Evolutionary conservation across 2,888 invertebrate species (phyloP).

Genomic region (Aspidiotus destructor): DNA sequence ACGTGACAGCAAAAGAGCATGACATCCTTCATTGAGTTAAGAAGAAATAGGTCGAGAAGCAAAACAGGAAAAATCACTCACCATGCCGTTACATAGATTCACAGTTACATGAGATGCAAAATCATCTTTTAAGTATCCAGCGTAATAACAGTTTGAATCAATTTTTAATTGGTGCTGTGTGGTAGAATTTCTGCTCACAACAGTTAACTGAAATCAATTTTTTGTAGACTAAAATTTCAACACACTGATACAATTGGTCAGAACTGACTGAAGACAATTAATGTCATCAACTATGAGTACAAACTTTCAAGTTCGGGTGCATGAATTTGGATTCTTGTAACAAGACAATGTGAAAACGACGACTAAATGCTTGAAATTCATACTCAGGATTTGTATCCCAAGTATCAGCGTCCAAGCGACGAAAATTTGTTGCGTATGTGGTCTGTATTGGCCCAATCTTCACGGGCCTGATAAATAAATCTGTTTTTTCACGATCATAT

Average conservation of each 20-base stretch:
- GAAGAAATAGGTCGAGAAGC: too few relatives aligned
- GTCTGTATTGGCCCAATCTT: too few relatives aligned
- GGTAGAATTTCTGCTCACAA: not conserved
- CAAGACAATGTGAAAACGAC: slow-evolving; percentile 47
- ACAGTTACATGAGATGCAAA: not conserved
- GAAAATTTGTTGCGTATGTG: not conserved
- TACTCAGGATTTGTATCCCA: slow-evolving; percentile 68
- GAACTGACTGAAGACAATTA: too few relatives aligned
- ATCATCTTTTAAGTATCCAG: not conserved
- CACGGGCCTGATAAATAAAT: too few relatives aligned
- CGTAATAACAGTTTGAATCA: not conserved
- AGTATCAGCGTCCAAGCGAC: slow-evolving; percentile 45
- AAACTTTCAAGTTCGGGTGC: slow-evolving; percentile 44
- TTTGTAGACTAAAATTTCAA: too few relatives aligned
- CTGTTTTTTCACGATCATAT: too few relatives aligned
- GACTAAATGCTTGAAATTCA: slow-evolving; percentile 56
- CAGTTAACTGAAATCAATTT: too few relatives aligned
- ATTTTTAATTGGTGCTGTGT: not conserved
- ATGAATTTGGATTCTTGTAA: slow-evolving; percentile 49
- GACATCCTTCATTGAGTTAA: too few relatives aligned
- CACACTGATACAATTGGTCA: too few relatives aligned
- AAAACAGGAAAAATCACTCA: not conserved
- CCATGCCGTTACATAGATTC: not conserved
- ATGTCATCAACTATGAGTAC: not conserved
- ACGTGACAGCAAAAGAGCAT: too few relatives aligned